These are phyloP conservation scores for Fragum fragum DNA, from an alignment of 2,888 invertebrate species.

Conservation along the genomic window DNA sequence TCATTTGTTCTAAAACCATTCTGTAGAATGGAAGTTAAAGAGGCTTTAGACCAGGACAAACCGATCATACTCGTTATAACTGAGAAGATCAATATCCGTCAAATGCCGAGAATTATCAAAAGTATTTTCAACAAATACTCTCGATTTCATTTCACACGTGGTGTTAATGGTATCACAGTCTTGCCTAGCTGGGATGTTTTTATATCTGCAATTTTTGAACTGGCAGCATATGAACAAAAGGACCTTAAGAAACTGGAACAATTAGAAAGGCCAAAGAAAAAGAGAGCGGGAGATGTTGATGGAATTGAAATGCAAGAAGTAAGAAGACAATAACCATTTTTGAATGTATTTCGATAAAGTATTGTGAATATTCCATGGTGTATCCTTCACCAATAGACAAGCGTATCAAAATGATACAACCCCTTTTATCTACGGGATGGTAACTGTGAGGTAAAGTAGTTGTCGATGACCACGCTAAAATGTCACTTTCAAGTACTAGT, in stretches of 20 bases:
- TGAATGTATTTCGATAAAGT: too few relatives aligned
- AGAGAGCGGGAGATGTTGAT: not conserved
- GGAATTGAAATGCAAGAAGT: too few relatives aligned
- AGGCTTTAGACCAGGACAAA: slow-evolving; percentile 1
- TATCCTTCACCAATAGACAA: too few relatives aligned
- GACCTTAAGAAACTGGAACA: not conserved
- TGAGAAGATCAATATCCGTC: not conserved
- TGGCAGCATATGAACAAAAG: not conserved
- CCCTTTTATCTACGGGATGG: too few relatives aligned
- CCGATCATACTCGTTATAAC: slow-evolving; percentile 4
- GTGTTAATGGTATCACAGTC: not conserved
- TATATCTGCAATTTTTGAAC: not conserved
- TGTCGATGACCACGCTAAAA: too few relatives aligned
- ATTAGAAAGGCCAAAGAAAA: too few relatives aligned
- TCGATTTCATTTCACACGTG: not conserved
- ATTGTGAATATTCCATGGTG: too few relatives aligned
- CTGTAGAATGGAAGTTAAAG: slow-evolving; percentile 10
- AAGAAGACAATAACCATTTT: too few relatives aligned
- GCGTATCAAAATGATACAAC: too few relatives aligned
- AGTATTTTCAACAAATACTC: not conserved
- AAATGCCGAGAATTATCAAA: not conserved
- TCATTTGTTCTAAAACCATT: not conserved
- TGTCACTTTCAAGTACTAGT: too few relatives aligned
- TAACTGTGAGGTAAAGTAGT: too few relatives aligned
- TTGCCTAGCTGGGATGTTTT: not conserved